These are phyloP conservation scores for Rhea pennata DNA, from an alignment of 2,113 vertebrate species.

Conservation along the genomic window DNA sequence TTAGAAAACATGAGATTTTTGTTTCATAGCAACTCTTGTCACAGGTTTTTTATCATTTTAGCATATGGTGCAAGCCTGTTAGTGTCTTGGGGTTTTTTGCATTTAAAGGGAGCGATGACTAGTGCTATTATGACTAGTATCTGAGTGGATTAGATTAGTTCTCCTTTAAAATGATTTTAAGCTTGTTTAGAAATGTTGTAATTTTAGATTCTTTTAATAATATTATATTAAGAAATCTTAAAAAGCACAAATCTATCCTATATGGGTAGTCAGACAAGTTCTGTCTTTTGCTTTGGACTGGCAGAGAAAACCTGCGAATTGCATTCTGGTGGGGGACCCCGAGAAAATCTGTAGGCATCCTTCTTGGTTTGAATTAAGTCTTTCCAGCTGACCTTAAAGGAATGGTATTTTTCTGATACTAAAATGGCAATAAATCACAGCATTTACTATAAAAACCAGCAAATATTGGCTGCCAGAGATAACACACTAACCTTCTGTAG, in stretches of 20 bases:
- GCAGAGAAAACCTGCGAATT: not conserved
- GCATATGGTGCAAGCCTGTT: not conserved
- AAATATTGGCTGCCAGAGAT: not conserved
- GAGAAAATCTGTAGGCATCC: not conserved
- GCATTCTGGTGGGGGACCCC: not conserved
- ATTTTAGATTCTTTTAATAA: not conserved
- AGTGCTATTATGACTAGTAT: not conserved
- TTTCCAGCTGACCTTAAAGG: not conserved
- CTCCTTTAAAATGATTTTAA: not conserved
- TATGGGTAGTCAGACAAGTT: not conserved
- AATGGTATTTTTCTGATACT: not conserved
- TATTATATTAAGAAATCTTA: too few relatives aligned
- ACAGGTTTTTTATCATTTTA: not conserved
- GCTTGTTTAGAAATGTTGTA: not conserved
- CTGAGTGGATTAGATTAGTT: not conserved
- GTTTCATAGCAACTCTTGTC: not conserved
- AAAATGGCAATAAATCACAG: not conserved
- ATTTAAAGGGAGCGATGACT: not conserved
- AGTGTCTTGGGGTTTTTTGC: not conserved
- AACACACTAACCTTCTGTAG: not conserved
- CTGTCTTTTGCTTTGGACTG: slow-evolving; percentile 6
- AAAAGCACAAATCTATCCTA: not conserved
- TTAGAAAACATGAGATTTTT: not conserved
- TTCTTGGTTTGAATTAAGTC: not conserved
- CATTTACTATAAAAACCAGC: not conserved